phyloP scores from a whole-genome alignment of 2,888 invertebrate species.

The Drosophila yooni region DNA sequence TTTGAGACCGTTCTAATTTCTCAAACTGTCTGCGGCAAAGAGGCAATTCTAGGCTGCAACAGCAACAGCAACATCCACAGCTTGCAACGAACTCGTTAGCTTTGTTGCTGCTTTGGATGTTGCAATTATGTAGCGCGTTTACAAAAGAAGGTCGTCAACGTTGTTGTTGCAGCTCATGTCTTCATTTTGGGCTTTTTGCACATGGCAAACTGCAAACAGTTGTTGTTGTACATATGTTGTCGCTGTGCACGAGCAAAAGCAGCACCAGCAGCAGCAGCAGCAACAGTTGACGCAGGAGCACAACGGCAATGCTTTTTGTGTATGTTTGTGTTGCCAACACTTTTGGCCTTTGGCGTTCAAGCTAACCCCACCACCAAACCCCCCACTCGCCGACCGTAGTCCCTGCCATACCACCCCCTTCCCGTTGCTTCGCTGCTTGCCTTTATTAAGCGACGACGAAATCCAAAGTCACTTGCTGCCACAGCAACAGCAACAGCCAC shows the following conservation, averaged over 20 bases:
- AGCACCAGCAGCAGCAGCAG: constrained; percentile 27
- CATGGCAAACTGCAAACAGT: constrained; percentile 35
- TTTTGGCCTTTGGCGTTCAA: constrained; percentile 80
- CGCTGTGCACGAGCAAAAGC: constrained; percentile 42
- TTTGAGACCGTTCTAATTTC: constrained; percentile 79
- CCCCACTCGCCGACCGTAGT: background rate
- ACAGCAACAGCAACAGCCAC: constrained; percentile 43
- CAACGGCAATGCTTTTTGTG: constrained; percentile 57
- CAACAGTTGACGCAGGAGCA: constrained; percentile 24
- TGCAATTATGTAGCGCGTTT: constrained; percentile 75
- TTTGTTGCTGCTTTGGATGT: constrained; percentile 52
- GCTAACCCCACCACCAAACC: constrained; percentile 61
- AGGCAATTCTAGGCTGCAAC: constrained; percentile 48
- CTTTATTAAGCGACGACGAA: constrained; percentile 71
- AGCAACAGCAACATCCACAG: constrained; percentile 15
- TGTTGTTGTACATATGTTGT: constrained; percentile 65
- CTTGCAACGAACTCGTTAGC: constrained; percentile 67
- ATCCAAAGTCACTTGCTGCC: constrained; percentile 70
- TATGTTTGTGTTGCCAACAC: constrained; percentile 76
- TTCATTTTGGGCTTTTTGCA: constrained; percentile 73
- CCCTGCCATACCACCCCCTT: background rate
- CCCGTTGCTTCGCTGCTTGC: constrained; percentile 48
- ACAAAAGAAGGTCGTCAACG: constrained; percentile 75
- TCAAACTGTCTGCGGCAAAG: constrained; percentile 78
- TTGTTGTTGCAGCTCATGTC: constrained; percentile 59